phyloP scores from a whole-genome alignment of 2,797 vertebrate species.

The Anguilla pacifica region DNA sequence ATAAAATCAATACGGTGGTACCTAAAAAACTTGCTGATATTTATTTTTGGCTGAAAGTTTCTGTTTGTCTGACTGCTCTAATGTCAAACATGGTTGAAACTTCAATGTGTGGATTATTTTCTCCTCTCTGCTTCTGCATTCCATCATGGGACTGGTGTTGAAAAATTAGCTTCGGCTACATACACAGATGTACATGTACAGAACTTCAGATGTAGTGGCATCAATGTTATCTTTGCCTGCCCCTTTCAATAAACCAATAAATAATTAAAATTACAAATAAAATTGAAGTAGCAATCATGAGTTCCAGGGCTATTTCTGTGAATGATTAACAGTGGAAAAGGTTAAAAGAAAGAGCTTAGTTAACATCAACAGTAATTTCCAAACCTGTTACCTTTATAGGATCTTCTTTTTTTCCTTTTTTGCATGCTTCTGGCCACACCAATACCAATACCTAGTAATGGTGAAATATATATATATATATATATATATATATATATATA shows the following conservation, averaged over 20 bases:
- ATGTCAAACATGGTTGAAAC: not conserved
- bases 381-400: conserved; percentile 29
- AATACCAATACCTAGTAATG: too few relatives aligned
- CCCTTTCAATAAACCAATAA: not conserved
- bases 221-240: too few relatives aligned
- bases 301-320: not conserved
- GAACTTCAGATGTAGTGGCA: too few relatives aligned
- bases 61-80: not conserved
- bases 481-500: not conserved
- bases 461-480: too few relatives aligned
- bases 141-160: too few relatives aligned
- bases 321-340: conserved; percentile 1
- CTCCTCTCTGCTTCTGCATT: not conserved
- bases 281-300: not conserved
- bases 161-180: too few relatives aligned
- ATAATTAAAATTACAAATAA: not conserved
- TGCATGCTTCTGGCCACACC: not conserved
- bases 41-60: not conserved
- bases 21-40: too few relatives aligned
- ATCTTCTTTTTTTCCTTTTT: not conserved
- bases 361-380: conserved; percentile 23
- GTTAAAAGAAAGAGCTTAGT: conserved; percentile 23
- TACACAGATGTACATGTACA: too few relatives aligned
- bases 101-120: not conserved
- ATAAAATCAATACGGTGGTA: not conserved